Conservation (phyloP, 2,888 invertebrate species). For the Xanthorhoe designata region DNA sequence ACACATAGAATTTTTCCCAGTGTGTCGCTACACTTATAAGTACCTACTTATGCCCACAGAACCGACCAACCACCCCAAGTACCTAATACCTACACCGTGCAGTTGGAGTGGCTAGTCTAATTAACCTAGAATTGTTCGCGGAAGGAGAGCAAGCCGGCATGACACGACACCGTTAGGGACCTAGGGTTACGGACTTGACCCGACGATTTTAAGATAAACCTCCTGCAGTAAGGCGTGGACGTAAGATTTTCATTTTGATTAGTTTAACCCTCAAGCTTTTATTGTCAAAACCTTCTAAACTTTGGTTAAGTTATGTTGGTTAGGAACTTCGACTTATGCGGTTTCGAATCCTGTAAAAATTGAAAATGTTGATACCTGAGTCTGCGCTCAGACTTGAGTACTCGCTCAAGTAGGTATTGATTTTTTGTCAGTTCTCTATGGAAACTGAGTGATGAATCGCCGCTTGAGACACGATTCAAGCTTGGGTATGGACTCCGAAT, state of each 20-base stretch:
- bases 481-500: no score
- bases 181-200: conserved; percentile 20
- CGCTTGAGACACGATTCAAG: no score
- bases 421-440: no score
- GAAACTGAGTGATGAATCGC: no score
- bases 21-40: conserved; percentile 8
- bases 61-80: neutral
- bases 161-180: conserved; percentile 20
- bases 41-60: conserved; percentile 1
- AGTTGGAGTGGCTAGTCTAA: conserved; percentile 25
- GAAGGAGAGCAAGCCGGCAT: conserved; percentile 19
- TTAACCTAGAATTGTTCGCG: conserved; percentile 24
- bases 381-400: no score
- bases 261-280: neutral
- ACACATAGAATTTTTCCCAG: neutral
- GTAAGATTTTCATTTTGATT: neutral
- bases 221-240: conserved; percentile 7
- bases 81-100: conserved; percentile 4
- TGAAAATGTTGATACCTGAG: no score
- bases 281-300: neutral
- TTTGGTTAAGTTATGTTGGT: no score
- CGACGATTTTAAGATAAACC: conserved; percentile 15
- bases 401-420: no score
- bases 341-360: no score
- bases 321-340: no score